Conservation (phyloP, 2,888 invertebrate species). For the Pristionchus maxplancki region DNA sequence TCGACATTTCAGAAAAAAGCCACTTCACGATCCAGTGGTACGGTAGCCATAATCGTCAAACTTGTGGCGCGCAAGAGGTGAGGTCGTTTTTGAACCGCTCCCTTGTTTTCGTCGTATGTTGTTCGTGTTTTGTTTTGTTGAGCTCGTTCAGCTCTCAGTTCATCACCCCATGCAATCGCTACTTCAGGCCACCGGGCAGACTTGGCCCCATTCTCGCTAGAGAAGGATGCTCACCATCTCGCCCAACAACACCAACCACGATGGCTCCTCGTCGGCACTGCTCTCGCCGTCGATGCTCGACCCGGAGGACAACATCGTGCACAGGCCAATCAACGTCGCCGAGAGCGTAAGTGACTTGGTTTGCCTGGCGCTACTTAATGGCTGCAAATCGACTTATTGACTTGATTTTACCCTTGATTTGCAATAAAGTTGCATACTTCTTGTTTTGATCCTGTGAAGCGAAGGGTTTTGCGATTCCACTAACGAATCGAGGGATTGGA, state of each 20-base stretch:
- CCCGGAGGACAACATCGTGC: slow-evolving; percentile 39
- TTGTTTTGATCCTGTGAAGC: too few relatives aligned
- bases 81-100: neutral
- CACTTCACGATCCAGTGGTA: neutral
- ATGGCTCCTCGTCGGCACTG: neutral
- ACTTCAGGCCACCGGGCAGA: neutral
- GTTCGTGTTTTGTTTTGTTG: neutral
- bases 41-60: neutral
- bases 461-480: too few relatives aligned
- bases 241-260: neutral
- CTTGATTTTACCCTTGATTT: too few relatives aligned
- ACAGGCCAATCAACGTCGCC: slow-evolving; percentile 42
- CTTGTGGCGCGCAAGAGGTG: slow-evolving; percentile 3
- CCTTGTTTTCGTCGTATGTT: neutral
- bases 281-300: neutral
- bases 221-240: neutral
- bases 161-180: neutral
- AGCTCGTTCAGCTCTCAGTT: neutral
- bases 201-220: slow-evolving; percentile 15
- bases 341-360: neutral
- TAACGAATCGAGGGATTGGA: too few relatives aligned
- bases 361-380: too few relatives aligned
- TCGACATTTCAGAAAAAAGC: neutral
- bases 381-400: too few relatives aligned
- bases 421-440: too few relatives aligned